phyloP scores from a whole-genome alignment of 2,797 vertebrate genomes.

The Falco columbarius region DNA sequence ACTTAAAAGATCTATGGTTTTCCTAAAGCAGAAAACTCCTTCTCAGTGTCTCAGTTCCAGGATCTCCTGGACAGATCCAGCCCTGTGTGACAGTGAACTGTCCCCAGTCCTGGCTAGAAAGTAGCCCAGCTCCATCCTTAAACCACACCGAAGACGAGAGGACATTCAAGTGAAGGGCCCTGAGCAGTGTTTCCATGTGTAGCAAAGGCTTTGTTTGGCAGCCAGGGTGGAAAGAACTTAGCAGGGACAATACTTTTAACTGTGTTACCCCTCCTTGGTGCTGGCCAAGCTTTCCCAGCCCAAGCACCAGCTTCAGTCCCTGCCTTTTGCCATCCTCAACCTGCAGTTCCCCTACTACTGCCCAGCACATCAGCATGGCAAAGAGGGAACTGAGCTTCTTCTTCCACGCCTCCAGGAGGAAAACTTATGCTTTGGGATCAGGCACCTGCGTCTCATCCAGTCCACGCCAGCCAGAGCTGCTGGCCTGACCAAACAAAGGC shows the following conservation, averaged over 20 bases:
- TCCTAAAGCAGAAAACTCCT: conserved; percentile 27
- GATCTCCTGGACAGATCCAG: not conserved
- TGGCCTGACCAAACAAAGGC: accelerated
- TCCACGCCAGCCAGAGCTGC: accelerated
- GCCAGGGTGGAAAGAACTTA: not conserved
- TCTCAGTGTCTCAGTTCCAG: not conserved
- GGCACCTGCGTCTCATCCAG: not conserved
- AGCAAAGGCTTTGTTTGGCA: not conserved
- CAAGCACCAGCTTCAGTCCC: not conserved
- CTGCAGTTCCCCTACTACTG: accelerated
- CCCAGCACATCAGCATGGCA: accelerated
- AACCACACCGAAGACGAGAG: not conserved
- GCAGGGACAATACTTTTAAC: accelerated
- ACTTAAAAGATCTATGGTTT: conserved; percentile 33
- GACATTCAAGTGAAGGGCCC: not conserved
- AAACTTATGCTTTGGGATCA: not conserved
- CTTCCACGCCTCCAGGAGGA: not conserved
- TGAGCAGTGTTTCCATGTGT: accelerated
- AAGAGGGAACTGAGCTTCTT: not conserved
- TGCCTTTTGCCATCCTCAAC: not conserved
- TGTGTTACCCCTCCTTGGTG: not conserved
- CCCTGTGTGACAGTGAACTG: accelerated
- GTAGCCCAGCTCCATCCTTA: not conserved
- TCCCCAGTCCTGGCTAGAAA: not conserved
- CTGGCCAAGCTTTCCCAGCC: not conserved